A percentile compares a stretch with the other conserved stretches of the same genome.
Evolutionary conservation across 2,797 vertebrate genomes (phyloP).

Genomic region (Scolopax bukidnonensis): DNA sequence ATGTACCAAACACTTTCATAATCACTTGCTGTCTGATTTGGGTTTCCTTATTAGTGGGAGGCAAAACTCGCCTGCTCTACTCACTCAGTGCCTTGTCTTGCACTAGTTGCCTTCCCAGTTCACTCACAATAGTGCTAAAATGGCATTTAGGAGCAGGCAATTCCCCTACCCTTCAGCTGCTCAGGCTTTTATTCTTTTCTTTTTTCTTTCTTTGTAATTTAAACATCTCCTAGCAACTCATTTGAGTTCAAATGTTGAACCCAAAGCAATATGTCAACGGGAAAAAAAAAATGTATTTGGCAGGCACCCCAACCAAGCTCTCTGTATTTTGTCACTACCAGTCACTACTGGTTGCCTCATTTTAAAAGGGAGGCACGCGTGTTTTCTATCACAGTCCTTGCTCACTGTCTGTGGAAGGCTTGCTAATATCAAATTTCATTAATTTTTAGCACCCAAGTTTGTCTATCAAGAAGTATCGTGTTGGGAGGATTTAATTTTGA

Average conservation of each 20-base stretch:
- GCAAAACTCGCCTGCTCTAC: neutral
- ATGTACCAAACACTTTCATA: neutral
- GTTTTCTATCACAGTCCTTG: neutral
- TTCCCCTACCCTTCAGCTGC: neutral
- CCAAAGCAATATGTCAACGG: neutral
- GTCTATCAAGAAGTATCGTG: neutral
- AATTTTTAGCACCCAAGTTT: neutral
- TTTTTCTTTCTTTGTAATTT: neutral
- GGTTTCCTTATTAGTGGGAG: slow-evolving; percentile 28
- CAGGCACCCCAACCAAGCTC: neutral
- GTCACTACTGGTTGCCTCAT: neutral
- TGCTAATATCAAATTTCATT: neutral
- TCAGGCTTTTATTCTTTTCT: neutral
- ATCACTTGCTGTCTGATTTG: slow-evolving; percentile 28
- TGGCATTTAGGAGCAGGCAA: neutral
- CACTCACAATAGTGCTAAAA: neutral
- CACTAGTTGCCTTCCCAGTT: neutral
- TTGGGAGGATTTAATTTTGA: neutral
- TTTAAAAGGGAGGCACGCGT: neutral
- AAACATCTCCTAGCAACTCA: neutral
- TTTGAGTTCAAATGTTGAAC: neutral
- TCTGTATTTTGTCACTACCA: neutral
- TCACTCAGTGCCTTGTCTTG: neutral
- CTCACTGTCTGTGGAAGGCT: neutral
- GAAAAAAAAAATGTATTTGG: neutral